These are phyloP conservation scores for Marronus borbonicus DNA, from an alignment of 2,888 invertebrate species.

Conservation along the genomic window DNA sequence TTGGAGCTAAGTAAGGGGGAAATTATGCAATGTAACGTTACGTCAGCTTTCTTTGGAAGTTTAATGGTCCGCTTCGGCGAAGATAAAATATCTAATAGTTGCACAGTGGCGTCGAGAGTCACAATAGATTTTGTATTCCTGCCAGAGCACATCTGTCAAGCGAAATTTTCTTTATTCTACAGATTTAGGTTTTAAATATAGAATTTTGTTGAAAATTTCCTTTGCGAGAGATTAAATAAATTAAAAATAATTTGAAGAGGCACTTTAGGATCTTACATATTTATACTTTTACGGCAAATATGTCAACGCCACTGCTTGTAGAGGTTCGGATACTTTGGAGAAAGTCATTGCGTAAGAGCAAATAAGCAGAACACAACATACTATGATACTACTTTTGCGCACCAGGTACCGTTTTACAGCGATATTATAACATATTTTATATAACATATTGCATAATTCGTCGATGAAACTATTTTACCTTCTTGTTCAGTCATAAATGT, in stretches of 20 bases:
- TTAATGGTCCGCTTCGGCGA: not conserved
- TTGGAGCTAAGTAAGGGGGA: conserved; percentile 12
- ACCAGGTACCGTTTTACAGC: conserved; percentile 46
- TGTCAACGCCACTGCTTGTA: not conserved
- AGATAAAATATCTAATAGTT: not conserved
- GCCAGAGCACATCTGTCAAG: no score
- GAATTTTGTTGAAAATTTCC: not conserved
- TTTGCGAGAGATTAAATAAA: no score
- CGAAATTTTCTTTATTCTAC: no score
- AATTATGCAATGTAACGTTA: conserved; percentile 16
- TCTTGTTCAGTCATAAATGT: not conserved
- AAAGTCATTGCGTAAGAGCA: conserved; percentile 46
- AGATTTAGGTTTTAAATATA: no score
- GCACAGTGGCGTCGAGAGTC: not conserved
- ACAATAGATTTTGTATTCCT: not conserved
- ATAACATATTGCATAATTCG: conserved; percentile 12
- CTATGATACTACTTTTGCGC: not conserved
- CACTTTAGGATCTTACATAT: no score
- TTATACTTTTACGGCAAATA: not conserved
- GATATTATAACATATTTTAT: not conserved
- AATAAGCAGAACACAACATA: conserved; percentile 24
- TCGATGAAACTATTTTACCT: not conserved
- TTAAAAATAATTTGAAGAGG: no score
- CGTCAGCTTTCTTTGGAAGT: conserved; percentile 16
- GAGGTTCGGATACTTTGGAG: conserved; percentile 13